Base-by-base conservation (phyloP, 2,888 invertebrate genomes). In the Plebejus melissa region DNA sequence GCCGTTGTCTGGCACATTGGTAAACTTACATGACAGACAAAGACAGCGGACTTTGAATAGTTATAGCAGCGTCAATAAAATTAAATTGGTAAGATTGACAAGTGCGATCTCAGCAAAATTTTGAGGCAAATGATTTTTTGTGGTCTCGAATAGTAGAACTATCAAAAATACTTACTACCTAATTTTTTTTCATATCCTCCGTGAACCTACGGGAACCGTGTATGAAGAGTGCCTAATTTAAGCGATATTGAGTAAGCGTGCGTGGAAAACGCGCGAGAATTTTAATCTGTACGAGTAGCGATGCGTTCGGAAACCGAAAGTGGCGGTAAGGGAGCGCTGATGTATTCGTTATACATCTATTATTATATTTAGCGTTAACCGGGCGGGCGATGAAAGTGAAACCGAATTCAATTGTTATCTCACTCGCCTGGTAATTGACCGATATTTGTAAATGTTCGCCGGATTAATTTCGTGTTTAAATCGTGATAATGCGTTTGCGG, bases 401-500 rank as follows among this genome's bases (percentile, higher is more conserved):
- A 91, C 87, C 88, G 86, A 85, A 90, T 89, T 86, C 90, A 88
- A 91, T 91, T 91, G 91, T 91, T 91, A 90, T 90, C 90, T 86
- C 88, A 84, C 85, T 82, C 86, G 83, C 76, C 80, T 80, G 82
- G 82, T 84, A 85, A 85, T 84, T 85, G 91, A 88, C 90, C 90
- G 91, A 91, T 90, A 92, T 92, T 90, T 90, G 92, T 90, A 90
- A 90, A 90, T 86, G 87, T 81, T 79, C 81, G 80, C 81, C 79
- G 84, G 83, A 85, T 89, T 90, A 91, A 91, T 91, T 91, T 81
- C 76, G 80, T 78, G 80, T 80, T 82, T 81, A 81, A 82, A 80
- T 77, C 72, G 72, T 36, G 50, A 54, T 54, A 54, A 16, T 78
- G 76, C 78, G 75, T 77, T 78, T 77, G 76, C 54, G 16, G 32